Conservation (phyloP, 2,888 invertebrate genomes). For the Sarcophaga rosellei region DNA sequence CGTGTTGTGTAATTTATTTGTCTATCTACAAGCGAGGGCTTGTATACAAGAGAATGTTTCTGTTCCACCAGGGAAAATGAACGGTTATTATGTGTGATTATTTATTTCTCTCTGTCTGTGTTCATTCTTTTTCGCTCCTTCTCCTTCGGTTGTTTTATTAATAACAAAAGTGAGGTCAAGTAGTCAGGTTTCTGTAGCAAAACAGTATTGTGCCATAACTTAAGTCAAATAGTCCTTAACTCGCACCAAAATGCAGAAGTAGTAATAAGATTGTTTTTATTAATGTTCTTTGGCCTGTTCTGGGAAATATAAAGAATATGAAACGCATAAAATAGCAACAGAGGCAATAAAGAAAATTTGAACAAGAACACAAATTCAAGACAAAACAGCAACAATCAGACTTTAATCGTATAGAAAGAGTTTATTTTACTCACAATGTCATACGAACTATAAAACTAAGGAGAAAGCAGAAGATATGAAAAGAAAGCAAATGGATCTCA, state of each 20-base stretch:
- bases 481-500: conserved; percentile 29
- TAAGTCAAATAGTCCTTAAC: conserved; percentile 28
- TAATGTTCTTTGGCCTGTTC: conserved; percentile 36
- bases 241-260: conserved; percentile 23
- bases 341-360: conserved; percentile 24
- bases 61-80: conserved; percentile 27
- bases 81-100: conserved; percentile 56
- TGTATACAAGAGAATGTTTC: conserved; percentile 2
- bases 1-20: neutral
- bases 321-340: conserved; percentile 4
- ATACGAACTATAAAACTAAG: neutral
- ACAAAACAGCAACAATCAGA: conserved; percentile 35
- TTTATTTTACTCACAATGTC: conserved; percentile 12
- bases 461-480: neutral
- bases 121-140: conserved; percentile 14
- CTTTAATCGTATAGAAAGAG: conserved; percentile 56
- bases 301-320: conserved; percentile 11
- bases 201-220: conserved; percentile 50
- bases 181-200: conserved; percentile 53
- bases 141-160: neutral
- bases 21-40: neutral
- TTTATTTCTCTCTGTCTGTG: conserved; percentile 37
- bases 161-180: conserved; percentile 56
- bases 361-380: neutral
- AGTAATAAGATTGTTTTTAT: conserved; percentile 36